Conservation (phyloP, 2,113 vertebrate genomes). For the Leuciscus idus region DNA sequence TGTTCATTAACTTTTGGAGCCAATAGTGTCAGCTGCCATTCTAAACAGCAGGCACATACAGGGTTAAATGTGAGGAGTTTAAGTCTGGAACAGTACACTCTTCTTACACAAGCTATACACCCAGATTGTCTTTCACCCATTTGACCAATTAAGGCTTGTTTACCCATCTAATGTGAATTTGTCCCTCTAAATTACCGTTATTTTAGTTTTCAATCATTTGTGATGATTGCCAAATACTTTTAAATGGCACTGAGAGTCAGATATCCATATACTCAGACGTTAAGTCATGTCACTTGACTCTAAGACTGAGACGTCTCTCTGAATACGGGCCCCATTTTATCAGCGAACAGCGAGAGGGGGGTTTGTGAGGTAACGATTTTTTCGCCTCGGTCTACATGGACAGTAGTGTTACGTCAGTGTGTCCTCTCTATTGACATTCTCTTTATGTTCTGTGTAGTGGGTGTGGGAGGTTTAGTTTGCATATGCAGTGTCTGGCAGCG, state of each 20-base stretch:
- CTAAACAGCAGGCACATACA: neutral
- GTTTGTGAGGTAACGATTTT: slow-evolving; percentile 33
- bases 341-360: neutral
- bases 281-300: neutral
- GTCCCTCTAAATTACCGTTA: neutral
- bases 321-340: slow-evolving; percentile 6
- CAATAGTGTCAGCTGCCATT: neutral
- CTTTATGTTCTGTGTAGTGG: slow-evolving; percentile 26
- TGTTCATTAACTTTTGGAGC: neutral
- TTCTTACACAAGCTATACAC: neutral
- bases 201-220: neutral
- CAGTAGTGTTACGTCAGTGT: slow-evolving; percentile 46
- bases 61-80: slow-evolving; percentile 11
- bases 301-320: neutral
- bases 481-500: slow-evolving; percentile 8
- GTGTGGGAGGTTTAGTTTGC: neutral
- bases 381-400: slow-evolving; percentile 31
- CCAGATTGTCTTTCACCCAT: neutral
- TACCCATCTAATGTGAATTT: slow-evolving; percentile 1
- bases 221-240: neutral
- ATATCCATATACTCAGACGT: neutral
- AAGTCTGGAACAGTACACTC: neutral
- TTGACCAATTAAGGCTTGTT: neutral
- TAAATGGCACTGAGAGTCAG: neutral
- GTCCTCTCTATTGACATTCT: slow-evolving; percentile 53